phyloP scores from a whole-genome alignment of 2,797 vertebrate genomes.

The Jordanella pulchra region DNA sequence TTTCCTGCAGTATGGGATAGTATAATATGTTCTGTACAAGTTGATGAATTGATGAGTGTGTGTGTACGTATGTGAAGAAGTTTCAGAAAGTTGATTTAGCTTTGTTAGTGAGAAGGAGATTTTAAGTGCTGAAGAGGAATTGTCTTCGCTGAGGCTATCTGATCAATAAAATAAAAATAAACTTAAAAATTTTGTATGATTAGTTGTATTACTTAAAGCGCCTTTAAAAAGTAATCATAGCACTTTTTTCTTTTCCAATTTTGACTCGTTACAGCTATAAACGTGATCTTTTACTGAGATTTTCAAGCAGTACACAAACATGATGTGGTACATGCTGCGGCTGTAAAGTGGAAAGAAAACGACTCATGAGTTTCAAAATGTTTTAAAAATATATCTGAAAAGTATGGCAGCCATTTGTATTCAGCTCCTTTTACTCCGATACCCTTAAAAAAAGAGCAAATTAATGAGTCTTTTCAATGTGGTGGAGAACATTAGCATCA shows the following conservation, averaged over 20 bases:
- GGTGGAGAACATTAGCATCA: not conserved
- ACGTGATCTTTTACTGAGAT: not conserved
- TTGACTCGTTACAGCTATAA: not conserved
- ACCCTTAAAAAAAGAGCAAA: not conserved
- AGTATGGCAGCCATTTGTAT: not conserved
- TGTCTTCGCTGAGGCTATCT: slow-evolving; percentile 49
- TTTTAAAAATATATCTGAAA: not conserved
- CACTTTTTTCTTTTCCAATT: not conserved
- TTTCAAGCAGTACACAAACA: too few relatives aligned
- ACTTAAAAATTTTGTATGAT: slow-evolving; percentile 34
- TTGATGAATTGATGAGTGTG: slow-evolving; percentile 35
- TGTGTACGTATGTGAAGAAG: slow-evolving; percentile 36
- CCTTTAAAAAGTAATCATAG: not conserved
- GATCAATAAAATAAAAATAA: slow-evolving; percentile 40
- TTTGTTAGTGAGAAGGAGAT: slow-evolving; percentile 55
- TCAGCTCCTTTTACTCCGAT: not conserved
- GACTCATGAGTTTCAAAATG: not conserved
- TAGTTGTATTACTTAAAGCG: slow-evolving; percentile 26
- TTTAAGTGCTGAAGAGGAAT: slow-evolving; percentile 42
- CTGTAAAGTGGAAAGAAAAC: not conserved
- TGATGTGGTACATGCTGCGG: too few relatives aligned
- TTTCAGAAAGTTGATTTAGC: slow-evolving; percentile 44
- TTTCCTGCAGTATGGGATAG: slow-evolving; percentile 65
- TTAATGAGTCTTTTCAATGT: too few relatives aligned
- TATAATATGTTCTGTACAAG: slow-evolving; percentile 32